Percentiles rank a stretch among this genome's conserved stretches.
phyloP scores from a whole-genome alignment of 2,113 vertebrate species.

The Crypturellus undulatus region DNA sequence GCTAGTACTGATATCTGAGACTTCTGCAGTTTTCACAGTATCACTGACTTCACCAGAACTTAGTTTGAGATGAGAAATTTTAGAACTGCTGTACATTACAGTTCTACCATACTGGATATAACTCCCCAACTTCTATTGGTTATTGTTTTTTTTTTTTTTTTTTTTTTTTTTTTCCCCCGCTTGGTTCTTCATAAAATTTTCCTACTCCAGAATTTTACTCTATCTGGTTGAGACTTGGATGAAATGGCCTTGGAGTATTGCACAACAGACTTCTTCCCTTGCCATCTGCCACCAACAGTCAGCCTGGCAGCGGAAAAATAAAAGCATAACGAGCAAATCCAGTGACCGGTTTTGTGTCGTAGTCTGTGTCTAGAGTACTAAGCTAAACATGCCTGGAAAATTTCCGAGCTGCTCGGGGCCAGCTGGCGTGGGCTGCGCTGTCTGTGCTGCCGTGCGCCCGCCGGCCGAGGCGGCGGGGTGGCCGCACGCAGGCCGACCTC shows the following conservation, averaged over 20 bases:
- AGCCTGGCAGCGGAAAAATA: background rate
- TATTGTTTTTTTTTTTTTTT: too few relatives aligned
- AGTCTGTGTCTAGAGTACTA: constrained; percentile 43
- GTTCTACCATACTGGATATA: background rate
- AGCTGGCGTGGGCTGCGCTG: constrained; percentile 35
- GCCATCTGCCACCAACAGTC: background rate
- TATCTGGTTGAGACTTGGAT: background rate
- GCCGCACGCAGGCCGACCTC: constrained; percentile 18
- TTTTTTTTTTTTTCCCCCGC: too few relatives aligned
- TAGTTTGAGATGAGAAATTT: background rate
- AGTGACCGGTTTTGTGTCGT: constrained; percentile 25
- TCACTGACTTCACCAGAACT: background rate
- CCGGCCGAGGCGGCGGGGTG: background rate
- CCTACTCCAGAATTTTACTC: background rate
- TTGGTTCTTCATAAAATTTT: background rate
- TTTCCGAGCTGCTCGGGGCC: background rate
- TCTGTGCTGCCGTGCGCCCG: constrained; percentile 11
- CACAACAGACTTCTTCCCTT: background rate
- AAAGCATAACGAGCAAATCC: background rate
- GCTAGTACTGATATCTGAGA: background rate
- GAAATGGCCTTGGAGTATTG: background rate
- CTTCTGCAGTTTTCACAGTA: background rate
- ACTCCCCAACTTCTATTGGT: fast-evolving
- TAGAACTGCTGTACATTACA: background rate
- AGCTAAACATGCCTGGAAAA: constrained; percentile 14